Evolutionary conservation across 2,888 invertebrate genomes (phyloP).

Genomic region (Tetragonisca angustula): DNA sequence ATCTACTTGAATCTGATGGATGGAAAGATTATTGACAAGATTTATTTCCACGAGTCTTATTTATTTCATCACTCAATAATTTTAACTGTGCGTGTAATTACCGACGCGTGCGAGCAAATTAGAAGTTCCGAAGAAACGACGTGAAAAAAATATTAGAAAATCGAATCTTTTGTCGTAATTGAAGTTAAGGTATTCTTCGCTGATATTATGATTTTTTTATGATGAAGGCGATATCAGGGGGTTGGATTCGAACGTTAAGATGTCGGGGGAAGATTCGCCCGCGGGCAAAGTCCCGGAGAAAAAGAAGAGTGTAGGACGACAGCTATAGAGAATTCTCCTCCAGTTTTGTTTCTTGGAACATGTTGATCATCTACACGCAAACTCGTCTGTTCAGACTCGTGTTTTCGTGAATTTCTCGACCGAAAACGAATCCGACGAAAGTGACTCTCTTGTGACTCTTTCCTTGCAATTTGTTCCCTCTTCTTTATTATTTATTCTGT

Average conservation of each 20-base stretch:
- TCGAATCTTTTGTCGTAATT: neutral
- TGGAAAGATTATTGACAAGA: no score
- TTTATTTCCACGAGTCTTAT: no score
- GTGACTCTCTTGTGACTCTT: neutral
- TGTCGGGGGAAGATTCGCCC: slow-evolving; percentile 19
- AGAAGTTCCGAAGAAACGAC: neutral
- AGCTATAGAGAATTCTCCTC: slow-evolving; percentile 20
- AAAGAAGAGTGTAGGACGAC: slow-evolving; percentile 36
- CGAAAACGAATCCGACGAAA: neutral
- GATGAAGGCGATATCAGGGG: neutral
- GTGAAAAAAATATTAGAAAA: neutral
- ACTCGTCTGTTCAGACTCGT: slow-evolving; percentile 9
- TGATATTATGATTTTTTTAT: neutral
- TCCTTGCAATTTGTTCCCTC: neutral
- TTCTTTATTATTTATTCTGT: neutral
- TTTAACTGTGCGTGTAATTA: neutral
- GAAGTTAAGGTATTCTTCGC: neutral
- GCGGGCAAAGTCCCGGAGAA: slow-evolving; percentile 2
- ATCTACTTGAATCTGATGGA: no score
- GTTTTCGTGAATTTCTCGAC: slow-evolving; percentile 16
- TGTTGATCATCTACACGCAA: slow-evolving; percentile 54
- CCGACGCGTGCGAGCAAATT: neutral
- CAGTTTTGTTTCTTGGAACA: slow-evolving; percentile 44
- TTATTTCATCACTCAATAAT: no score
- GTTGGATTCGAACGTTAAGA: slow-evolving; percentile 17